Conservation (phyloP, 1,140 invertebrate genomes). For the Macrobrachium rosenbergii region DNA sequence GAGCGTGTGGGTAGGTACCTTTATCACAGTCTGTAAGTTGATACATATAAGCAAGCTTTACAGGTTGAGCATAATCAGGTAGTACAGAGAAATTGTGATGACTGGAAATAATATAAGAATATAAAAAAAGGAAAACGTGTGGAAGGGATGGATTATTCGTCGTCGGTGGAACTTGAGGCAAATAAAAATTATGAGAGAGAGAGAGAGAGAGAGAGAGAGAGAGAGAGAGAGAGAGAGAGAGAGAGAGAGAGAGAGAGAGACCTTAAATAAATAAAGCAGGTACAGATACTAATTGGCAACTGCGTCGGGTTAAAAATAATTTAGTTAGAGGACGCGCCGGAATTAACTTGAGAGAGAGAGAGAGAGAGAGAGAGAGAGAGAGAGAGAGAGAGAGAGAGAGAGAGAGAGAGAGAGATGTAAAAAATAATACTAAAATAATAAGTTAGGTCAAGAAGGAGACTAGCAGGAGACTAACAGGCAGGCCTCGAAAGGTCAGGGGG, state of each 20-base stretch:
- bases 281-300: no score
- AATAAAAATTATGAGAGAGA: background rate
- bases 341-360: background rate
- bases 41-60: no score
- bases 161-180: no score
- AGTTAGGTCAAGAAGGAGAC: background rate
- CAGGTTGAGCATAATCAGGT: background rate
- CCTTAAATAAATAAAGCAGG: background rate
- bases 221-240: slow-evolving; percentile 20
- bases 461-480: background rate
- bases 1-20: no score
- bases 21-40: no score
- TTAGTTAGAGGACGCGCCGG: background rate
- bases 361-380: background rate
- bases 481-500: background rate
- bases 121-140: background rate
- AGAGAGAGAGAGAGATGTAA: background rate
- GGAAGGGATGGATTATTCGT: no score
- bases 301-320: background rate
- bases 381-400: background rate
- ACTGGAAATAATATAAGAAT: background rate
- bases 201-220: slow-evolving; percentile 17
- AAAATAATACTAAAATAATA: background rate
- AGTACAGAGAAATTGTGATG: background rate
- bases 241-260: background rate